Base-by-base conservation (phyloP, 1,140 invertebrate species). In the Eciton burchellii region DNA sequence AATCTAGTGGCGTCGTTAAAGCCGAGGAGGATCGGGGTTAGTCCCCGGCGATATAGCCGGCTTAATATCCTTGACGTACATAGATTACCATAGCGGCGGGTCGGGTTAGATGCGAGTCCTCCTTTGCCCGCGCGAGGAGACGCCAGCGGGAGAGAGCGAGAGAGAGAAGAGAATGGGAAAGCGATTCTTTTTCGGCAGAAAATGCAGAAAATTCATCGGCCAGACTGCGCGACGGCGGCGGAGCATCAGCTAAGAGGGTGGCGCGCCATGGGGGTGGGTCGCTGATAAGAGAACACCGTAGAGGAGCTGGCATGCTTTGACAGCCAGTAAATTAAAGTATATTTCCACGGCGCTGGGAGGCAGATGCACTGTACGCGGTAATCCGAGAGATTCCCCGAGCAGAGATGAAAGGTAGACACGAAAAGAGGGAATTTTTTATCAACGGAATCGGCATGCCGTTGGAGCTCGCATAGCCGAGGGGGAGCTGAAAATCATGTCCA, bases 321-420 rank as follows among this genome's bases (percentile, higher is more conserved):
- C 86, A 87, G 86, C 86, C 85, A 66, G 86, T 87, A 87, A 87
- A 87, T 87, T 87, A 87, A 87, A 87, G 86, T 87, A 87, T 87
- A 87, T 87, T 87, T 87, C 85, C 85, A 71, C 86, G 85, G 74
- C 85, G 86, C 62, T 87, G 73, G 82, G 70, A 87, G 82, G 86
- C 86, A 84, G 86, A 87, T 87, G 85, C 62, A 85, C 73, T 71
- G 81, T 66, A 81, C 86, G 81, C 79, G 70, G 84, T 87, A 87
- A 87, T 87, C 86, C 52, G 63, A 66, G 62, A 81, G 84, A 87
- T 84, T 86, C 82, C 63, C 26, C 21, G 41, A 24, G 70, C 54
- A 66, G 73, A 87, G 85, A 87, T 87, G 86, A 87, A 87, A 87
- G 86, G 82, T 76, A 73, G 68, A 81, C 59, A 57, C 81, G 84